phyloP scores from a whole-genome alignment of 1,140 invertebrate species.

The Camponotus pennsylvanicus region DNA sequence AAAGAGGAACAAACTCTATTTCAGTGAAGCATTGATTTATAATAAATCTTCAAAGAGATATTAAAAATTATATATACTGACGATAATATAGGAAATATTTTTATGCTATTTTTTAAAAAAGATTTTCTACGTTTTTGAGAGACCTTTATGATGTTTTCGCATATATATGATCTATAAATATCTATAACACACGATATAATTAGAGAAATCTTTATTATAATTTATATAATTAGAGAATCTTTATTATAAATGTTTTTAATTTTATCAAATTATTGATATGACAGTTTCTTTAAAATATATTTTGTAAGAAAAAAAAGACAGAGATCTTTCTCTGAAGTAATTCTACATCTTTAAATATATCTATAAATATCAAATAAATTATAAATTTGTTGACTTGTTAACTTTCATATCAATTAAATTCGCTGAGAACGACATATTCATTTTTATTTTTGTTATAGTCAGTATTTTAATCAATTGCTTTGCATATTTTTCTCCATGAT shows the following conservation, averaged over 20 bases:
- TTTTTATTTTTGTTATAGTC: not conserved
- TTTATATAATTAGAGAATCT: no score
- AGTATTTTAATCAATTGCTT: slow-evolving; percentile 24
- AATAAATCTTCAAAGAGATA: not conserved
- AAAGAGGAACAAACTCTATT: not conserved
- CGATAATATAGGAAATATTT: not conserved
- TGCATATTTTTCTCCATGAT: not conserved
- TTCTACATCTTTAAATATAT: not conserved
- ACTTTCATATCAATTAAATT: not conserved
- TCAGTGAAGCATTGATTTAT: slow-evolving; percentile 5
- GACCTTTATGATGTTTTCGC: not conserved
- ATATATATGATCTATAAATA: no score
- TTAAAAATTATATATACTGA: not conserved
- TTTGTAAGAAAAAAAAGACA: not conserved
- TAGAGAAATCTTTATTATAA: no score
- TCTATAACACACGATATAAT: no score
- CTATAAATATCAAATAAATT: not conserved
- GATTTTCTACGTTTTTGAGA: not conserved
- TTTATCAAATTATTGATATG: not conserved
- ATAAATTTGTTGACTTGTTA: slow-evolving; percentile 21
- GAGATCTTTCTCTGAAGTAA: not conserved
- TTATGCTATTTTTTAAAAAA: not conserved
- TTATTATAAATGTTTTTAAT: no score
- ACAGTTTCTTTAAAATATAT: not conserved
- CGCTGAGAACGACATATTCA: not conserved